A percentile compares a stretch with the other conserved stretches of the same genome.
Conservation (phyloP, 2,113 vertebrate genomes). For the Astur gentilis region DNA sequence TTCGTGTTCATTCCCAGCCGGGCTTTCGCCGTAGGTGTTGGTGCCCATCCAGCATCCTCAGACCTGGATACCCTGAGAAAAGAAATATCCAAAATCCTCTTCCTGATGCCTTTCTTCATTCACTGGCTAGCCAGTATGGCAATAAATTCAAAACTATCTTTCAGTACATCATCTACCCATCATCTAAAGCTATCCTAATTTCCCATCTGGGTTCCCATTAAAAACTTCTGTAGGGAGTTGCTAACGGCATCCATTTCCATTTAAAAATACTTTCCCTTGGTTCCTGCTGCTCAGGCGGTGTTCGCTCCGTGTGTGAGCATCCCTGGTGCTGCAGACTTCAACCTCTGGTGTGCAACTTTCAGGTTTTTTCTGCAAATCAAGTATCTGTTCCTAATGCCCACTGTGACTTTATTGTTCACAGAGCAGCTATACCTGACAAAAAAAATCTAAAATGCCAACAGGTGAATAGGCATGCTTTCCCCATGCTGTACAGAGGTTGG, state of each 20-base stretch:
- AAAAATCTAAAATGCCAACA: background rate
- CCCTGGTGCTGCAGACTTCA: background rate
- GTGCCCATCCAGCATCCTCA: background rate
- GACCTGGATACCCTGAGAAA: background rate
- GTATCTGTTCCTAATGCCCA: background rate
- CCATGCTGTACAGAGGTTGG: background rate
- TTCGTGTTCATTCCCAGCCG: rapidly evolving
- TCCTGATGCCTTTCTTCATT: background rate
- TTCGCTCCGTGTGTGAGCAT: background rate
- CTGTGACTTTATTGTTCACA: background rate
- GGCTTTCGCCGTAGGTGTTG: background rate
- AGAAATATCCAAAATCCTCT: background rate
- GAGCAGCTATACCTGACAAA: background rate
- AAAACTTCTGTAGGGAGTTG: background rate
- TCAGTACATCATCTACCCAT: background rate
- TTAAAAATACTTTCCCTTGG: background rate
- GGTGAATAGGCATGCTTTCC: background rate
- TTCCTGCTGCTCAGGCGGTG: background rate
- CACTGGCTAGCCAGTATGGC: background rate
- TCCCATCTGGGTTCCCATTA: background rate
- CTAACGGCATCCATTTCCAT: background rate
- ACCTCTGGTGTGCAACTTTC: background rate
- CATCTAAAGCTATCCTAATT: background rate
- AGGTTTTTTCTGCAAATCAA: background rate
- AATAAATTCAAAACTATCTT: background rate